Conservation (phyloP, 2,113 vertebrate genomes). For the Corythornis cristatus region DNA sequence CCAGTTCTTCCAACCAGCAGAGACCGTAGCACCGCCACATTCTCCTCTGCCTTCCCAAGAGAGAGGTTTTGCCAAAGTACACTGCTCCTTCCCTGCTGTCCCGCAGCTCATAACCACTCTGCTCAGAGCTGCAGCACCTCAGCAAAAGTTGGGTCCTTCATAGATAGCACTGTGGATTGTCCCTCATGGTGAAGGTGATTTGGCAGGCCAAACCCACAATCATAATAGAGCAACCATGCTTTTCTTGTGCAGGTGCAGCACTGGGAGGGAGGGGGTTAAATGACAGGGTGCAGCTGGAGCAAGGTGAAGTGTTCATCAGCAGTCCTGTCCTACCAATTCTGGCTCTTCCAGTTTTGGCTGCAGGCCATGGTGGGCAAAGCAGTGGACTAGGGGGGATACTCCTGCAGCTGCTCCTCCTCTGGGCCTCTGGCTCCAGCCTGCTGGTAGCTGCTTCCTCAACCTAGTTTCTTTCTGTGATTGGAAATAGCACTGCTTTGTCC, state of each 20-base stretch:
- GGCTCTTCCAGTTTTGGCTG: constrained; percentile 22
- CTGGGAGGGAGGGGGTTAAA: not conserved
- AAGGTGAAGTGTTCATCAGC: not conserved
- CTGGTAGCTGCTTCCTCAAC: not conserved
- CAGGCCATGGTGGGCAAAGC: not conserved
- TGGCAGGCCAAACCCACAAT: rapidly evolving
- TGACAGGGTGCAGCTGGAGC: not conserved
- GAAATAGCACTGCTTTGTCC: not conserved
- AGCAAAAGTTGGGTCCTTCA: not conserved
- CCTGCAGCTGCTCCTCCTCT: not conserved
- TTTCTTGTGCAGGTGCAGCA: not conserved
- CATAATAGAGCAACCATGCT: not conserved
- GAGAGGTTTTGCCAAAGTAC: not conserved
- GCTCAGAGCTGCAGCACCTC: not conserved
- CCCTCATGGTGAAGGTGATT: not conserved
- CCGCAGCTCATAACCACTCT: not conserved
- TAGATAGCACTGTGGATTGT: rapidly evolving
- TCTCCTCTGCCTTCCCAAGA: not conserved
- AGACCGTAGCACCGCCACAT: rapidly evolving
- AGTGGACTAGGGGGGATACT: not conserved
- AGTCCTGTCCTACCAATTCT: not conserved
- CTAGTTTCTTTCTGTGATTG: not conserved
- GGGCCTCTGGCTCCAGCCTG: not conserved
- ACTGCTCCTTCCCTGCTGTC: not conserved
- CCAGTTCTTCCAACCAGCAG: not conserved